phyloP scores from a whole-genome alignment of 2,113 vertebrate species.

The Leucosticte australis region DNA sequence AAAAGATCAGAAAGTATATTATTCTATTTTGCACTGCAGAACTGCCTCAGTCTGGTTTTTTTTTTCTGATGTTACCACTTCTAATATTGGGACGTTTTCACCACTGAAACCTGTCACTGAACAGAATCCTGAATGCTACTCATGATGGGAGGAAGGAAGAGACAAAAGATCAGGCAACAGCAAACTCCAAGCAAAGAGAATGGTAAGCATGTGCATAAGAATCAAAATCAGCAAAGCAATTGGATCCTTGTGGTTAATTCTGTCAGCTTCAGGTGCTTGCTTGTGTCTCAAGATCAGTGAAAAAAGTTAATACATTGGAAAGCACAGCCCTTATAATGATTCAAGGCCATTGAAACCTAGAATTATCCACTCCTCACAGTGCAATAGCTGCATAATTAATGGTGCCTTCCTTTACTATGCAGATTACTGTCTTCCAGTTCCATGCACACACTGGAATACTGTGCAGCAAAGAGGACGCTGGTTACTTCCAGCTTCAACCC shows the following conservation, averaged over 20 bases:
- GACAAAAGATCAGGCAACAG: background rate
- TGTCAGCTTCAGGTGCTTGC: background rate
- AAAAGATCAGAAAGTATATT: background rate
- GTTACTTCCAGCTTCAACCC: background rate
- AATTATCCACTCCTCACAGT: background rate
- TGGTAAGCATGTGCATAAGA: background rate
- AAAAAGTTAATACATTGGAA: background rate
- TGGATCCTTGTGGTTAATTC: background rate
- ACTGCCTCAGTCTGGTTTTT: background rate
- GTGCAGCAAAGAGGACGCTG: background rate
- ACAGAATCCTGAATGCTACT: background rate
- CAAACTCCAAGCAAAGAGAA: background rate
- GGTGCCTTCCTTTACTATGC: background rate
- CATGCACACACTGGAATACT: background rate
- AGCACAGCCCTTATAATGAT: background rate
- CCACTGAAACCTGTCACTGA: background rate
- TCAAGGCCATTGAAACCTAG: background rate
- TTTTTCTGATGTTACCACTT: background rate
- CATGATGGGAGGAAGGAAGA: background rate
- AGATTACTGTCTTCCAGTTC: background rate
- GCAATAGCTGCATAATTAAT: background rate
- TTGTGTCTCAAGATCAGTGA: background rate
- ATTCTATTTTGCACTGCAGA: background rate
- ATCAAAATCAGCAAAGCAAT: background rate
- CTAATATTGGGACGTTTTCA: rapidly evolving